Evolutionary conservation across 2,797 vertebrate species (phyloP), one percentile per base, ranked within the genome.

Genomic region (Neomorphus geoffroyi): DNA sequence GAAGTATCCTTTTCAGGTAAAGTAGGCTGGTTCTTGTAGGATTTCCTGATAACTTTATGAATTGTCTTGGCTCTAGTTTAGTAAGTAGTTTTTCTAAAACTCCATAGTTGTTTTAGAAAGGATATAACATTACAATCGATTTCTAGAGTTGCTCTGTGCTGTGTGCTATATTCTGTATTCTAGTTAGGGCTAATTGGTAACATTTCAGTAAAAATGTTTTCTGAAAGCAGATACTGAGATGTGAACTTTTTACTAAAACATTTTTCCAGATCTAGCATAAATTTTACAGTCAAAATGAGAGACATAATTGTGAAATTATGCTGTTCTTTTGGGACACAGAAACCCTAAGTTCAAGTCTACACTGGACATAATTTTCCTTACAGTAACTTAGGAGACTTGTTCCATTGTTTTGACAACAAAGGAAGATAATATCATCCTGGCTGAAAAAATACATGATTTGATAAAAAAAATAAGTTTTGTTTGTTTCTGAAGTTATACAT

Each of bases 161-260:
- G 9, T 62, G 7, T 30, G 18, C 18, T 43, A 26, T 10, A 85
- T 18, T 61, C 43, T 58, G 2, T 70, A 32, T 73, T 62, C 60
- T 91, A 26, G 3, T 64, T 50, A 51, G 18, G 18, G 14, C 3
- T 87, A 66, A 67, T 50, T 13, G 8, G 23, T 27, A 70, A 35
- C 9, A 37, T 58, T 79, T 89, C 37, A n/a, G 22, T 66, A 32
- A 35, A 66, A 89, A 11, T 1, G 27, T 41, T 84, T 87, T 60
- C 35, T 80, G n/a, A 58, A 65, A 82, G 32, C 6, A 65, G 69
- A 48, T 48, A 58, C 7, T 11, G 15, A 69, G 13, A 75, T 19
- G 13, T 1, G 10, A 26, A 14, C 3, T 32, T 88, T 61, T 57
- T 9, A 35, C 13, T 65, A 86, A 79, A 1, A 0, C 0, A 3